Conservation (phyloP, 2,888 invertebrate species). For the Parnassius smintheus region DNA sequence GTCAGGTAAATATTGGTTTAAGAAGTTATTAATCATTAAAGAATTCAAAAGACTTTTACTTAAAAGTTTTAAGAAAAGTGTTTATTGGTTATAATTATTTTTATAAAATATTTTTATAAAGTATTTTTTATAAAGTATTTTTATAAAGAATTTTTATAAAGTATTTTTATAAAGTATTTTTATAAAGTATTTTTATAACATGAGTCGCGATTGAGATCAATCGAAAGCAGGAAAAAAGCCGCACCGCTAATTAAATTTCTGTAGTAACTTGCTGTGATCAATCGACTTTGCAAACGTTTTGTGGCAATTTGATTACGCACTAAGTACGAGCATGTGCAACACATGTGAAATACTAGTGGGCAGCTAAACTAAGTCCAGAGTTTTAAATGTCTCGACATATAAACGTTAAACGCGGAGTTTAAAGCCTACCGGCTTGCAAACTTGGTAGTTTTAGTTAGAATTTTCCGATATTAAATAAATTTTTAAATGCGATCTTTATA, state of each 20-base stretch:
- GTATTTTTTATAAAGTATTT: no score
- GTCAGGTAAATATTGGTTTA: no score
- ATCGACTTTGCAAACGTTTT: conserved; percentile 37
- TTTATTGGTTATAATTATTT: background rate
- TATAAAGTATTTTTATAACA: no score
- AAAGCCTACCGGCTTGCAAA: background rate
- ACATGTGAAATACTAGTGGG: conserved; percentile 10
- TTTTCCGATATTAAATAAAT: no score
- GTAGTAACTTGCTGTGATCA: conserved; percentile 30
- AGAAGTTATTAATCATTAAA: no score
- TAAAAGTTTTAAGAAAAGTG: no score
- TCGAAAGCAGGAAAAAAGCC: conserved; percentile 19
- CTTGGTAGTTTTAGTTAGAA: no score
- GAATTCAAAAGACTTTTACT: no score
- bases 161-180: background rate
- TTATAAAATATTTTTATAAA: no score
- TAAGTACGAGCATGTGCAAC: conserved; percentile 4
- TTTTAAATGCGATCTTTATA: no score
- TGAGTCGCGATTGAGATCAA: conserved; percentile 5
- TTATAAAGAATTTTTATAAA: no score
- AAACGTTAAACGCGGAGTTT: background rate
- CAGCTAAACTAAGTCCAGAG: conserved; percentile 11
- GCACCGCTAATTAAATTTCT: conserved; percentile 22
- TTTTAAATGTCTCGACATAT: background rate
- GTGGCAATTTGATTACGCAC: conserved; percentile 35